Base-by-base conservation (phyloP, 2,113 vertebrate species). In the Natator depressus region DNA sequence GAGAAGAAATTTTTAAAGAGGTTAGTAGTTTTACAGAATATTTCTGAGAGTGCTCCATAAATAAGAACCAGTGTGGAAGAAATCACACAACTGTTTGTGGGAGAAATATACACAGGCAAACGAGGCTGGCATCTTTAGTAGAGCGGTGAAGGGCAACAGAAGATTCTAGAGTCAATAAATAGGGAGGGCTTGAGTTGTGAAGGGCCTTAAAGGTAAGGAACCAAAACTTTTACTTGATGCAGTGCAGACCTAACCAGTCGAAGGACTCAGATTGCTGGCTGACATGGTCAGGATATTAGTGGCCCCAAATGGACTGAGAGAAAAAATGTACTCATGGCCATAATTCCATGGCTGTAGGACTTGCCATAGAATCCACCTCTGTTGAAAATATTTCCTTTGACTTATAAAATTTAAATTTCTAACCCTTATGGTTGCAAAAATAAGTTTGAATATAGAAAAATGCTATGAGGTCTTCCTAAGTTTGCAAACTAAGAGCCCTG, bases 111-210 rank as follows among this genome's bases (percentile, higher is more conserved):
- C 85, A 27, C 6, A 59, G 50, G 16, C 4, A 82, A 84, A 76
- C 19, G 2, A 75, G n/a, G 19, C 38, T 75, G 69, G 20, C n/a
- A 42, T 12, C 72, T 5, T 86, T 85, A 31, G 42, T 85, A 59
- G 35, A 93, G 11, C 7, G 76, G 14, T 90, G 47, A 3, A 69
- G 83, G 25, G 53, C 91, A 57, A 53, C 1, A 0, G 50, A 80
- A 80, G 2, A 50, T 79, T 53, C 53, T 95, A 91, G 59, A 82
- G 54, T 94, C 11, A 78, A 51, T 51, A 83, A 42, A 19, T 35
- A 51, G 19, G 79, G n/a, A 75, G 24, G 38, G 46, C 49, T 82
- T 69, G 16, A 87, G 42, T 65, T 88, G 5, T 50, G 38, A 96
- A 82, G 22, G 9, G 2, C 29, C 14, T 62, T 69, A n/a, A 87